Conservation (phyloP, 1,140 invertebrate species). For the Pissodes strobi region DNA sequence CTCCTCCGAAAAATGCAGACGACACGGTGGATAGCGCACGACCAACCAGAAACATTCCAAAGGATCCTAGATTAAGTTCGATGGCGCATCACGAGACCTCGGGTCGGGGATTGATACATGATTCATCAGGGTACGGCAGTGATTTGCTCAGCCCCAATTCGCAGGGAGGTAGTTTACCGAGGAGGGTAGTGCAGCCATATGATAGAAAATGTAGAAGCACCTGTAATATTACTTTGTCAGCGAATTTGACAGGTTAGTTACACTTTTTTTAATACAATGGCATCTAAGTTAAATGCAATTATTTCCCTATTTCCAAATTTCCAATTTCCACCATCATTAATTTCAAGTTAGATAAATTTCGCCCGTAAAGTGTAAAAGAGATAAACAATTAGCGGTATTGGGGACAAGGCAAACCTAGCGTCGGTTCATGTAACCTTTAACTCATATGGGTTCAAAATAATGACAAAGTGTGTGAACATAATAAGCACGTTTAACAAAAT, state of each 20-base stretch:
- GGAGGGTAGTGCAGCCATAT: slow-evolving; percentile 52
- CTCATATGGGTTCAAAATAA: too few species aligned
- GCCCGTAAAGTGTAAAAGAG: too few species aligned
- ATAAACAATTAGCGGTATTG: too few species aligned
- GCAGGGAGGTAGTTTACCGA: slow-evolving; percentile 48
- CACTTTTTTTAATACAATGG: too few species aligned
- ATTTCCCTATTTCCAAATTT: too few species aligned
- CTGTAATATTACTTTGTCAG: slow-evolving; percentile 68
- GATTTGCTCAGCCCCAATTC: slow-evolving; percentile 56
- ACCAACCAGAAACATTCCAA: slow-evolving; percentile 33
- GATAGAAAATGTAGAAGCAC: slow-evolving; percentile 65
- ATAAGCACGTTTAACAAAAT: too few species aligned
- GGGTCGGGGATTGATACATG: slow-evolving; percentile 40
- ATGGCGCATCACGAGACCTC: slow-evolving; percentile 18
- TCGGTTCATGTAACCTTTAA: too few species aligned
- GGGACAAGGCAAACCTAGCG: too few species aligned
- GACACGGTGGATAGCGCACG: not conserved
- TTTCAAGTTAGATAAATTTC: too few species aligned
- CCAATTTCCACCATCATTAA: too few species aligned
- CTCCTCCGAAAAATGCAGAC: slow-evolving; percentile 50
- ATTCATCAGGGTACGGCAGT: slow-evolving; percentile 61
- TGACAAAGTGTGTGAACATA: too few species aligned
- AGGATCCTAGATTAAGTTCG: slow-evolving; percentile 16
- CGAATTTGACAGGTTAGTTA: slow-evolving; percentile 39
- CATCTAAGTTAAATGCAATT: too few species aligned